Base-by-base conservation (phyloP, 1,140 invertebrate species). In the Trissolcus basalis region DNA sequence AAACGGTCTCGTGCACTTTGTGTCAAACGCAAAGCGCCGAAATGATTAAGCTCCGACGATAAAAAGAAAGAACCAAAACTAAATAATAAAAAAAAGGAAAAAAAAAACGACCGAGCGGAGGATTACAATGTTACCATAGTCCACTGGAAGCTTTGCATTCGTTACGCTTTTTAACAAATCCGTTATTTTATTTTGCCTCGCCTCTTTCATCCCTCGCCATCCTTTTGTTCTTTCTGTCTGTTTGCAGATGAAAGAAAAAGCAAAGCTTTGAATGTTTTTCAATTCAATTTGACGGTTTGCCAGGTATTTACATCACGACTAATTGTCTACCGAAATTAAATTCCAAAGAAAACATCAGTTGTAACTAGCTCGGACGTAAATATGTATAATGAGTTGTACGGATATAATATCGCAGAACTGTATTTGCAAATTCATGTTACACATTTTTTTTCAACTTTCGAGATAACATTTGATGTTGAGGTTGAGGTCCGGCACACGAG, bases 1-100 rank as follows among this genome's bases (percentile, higher is more conserved):
- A 74, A 74, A 74, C 63, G 56, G 63, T 67, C 63, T 67, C 71
- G 56, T 67, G 71, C 58, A 65, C 71, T 63, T 75, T 64, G 64
- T 64, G 72, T 69, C 72, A 69, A 75, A 75, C 64, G 53, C 54
- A 27, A 27, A 27, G 59, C 54, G 56, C 58, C 63, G 39, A 68
- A 68, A 74, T 68, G 64, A 65, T 73, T 73, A 65, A 65, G 44
- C 61, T 44, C 16, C 36, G 13, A 44, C 9, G 36, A 39, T 11
- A n/a, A 39, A 39, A 39, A 39, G n/a, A 44, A 12, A 1, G 13
- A 27, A 33, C 11, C 47, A 3, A 19, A 12, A 15, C 15, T 9
- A 47, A 12, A 47, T 14, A 12, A 15, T 9, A 33, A 56, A 63
- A 54, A 61, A 27, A 6, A 35, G 11, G 10, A 43, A 56, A 45